phyloP scores from a whole-genome alignment of 2,113 vertebrate species.

The Mastomys coucha region DNA sequence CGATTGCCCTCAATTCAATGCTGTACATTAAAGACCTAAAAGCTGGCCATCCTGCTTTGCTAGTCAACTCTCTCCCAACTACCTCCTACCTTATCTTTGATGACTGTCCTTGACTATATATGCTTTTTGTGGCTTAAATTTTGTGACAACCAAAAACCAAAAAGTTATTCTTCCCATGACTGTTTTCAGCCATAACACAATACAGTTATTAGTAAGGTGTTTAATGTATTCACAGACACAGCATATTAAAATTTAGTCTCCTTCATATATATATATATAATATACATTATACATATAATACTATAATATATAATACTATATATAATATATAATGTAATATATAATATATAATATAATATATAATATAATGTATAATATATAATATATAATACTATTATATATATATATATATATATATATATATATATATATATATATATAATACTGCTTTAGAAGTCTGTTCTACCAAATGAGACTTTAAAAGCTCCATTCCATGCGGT shows the following conservation, averaged over 20 bases:
- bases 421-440: too few species aligned
- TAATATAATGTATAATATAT: too few species aligned
- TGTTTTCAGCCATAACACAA: neutral
- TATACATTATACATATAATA: too few species aligned
- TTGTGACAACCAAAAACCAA: neutral
- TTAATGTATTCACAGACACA: neutral
- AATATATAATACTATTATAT: too few species aligned
- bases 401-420: too few species aligned
- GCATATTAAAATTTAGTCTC: neutral
- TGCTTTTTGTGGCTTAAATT: neutral
- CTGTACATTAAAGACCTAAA: neutral
- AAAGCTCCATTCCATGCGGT: neutral
- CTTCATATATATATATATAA: neutral
- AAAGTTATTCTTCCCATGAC: neutral
- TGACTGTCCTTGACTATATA: neutral
- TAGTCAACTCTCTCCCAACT: neutral
- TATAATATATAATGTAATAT: too few species aligned
- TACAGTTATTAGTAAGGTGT: neutral
- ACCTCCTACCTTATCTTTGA: neutral
- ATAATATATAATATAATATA: too few species aligned
- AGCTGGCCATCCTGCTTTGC: neutral
- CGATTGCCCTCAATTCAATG: neutral
- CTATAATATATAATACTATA: too few species aligned
- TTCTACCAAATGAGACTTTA: neutral
- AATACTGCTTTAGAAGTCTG: neutral